These are phyloP conservation scores for Podargus strigoides DNA, from an alignment of 2,797 vertebrate genomes.

Conservation along the genomic window DNA sequence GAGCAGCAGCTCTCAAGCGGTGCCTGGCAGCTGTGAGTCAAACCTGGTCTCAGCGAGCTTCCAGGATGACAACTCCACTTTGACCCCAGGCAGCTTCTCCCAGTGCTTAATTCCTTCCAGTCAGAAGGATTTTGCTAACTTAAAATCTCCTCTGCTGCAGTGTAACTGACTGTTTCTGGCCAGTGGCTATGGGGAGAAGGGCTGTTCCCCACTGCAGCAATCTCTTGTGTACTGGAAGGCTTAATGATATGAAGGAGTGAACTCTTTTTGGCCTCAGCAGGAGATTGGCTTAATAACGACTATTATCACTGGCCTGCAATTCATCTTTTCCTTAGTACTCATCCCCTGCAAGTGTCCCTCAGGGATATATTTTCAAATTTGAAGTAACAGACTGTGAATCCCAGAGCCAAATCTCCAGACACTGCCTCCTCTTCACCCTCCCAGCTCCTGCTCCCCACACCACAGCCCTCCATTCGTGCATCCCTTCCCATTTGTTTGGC, in stretches of 20 bases:
- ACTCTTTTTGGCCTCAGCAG: neutral
- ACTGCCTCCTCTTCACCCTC: neutral
- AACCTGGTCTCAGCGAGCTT: neutral
- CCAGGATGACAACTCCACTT: fast-evolving
- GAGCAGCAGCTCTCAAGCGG: neutral
- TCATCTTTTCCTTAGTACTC: neutral
- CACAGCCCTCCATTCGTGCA: fast-evolving
- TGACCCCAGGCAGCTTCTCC: neutral
- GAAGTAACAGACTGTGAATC: neutral
- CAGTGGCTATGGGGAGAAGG: neutral
- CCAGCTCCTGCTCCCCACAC: neutral
- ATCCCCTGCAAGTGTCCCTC: neutral
- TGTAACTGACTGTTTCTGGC: neutral
- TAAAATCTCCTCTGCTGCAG: neutral
- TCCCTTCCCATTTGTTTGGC: neutral
- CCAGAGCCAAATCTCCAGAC: neutral
- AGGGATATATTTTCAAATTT: neutral
- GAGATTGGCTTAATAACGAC: neutral
- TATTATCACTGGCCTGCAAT: neutral
- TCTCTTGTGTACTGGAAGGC: neutral
- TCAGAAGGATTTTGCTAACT: neutral
- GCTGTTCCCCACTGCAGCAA: neutral
- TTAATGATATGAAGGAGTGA: neutral
- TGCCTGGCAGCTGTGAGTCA: neutral
- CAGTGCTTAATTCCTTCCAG: neutral